Evolutionary conservation across 2,888 invertebrate species (phyloP), one percentile per base, ranked within the genome.

Genomic region (Venustoraphidia nigricollis): DNA sequence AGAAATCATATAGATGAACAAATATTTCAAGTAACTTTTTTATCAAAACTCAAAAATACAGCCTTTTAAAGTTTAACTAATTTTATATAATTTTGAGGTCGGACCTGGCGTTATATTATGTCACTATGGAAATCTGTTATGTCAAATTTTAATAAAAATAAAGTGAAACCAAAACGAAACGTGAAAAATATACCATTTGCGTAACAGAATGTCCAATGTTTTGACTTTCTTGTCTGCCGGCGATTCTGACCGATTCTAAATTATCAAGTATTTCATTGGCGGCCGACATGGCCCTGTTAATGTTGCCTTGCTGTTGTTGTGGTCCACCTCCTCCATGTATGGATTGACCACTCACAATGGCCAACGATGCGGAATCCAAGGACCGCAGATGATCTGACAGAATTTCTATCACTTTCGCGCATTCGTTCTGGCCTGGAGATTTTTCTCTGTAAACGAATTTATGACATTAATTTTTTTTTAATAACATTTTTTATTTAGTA

Each of bases 381-480:
- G 86, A 83, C 0, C 87, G 76, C 8, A 91, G 81, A 55, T 83
- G 80, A 1, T 75, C 73, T 53, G 76, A 80, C 9, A 97, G 69
- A 1, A 81, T 79, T 36, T 89, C 84, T 38, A 93, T 75, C 0
- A 89, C 90, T 0, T 76, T 74, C 42, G 89, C 85, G 64, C 97
- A 94, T 65, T 98, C 97, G 5, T 83, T 80, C 65, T 96, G 95
- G 0, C 97, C 97, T 0, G 97, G 97, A 0, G 96, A 94, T 58
- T 90, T 90, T 62, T 95, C 95, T 46, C 89, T 84, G 60, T 1
- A 50, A 54, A 27, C 27, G 6, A 27, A 6, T 27, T 27, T 3
- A 14, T 10, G 17, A 11, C 9, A 41, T 13, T 41, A 9, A 44
- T 41, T 44, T 46, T n/a, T 17, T 17, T 17, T 2, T 3, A 17